Percentiles rank a stretch among this genome's conserved stretches.
phyloP scores from a whole-genome alignment of 1,140 invertebrate genomes.

The Zaprionus gabonicus region DNA sequence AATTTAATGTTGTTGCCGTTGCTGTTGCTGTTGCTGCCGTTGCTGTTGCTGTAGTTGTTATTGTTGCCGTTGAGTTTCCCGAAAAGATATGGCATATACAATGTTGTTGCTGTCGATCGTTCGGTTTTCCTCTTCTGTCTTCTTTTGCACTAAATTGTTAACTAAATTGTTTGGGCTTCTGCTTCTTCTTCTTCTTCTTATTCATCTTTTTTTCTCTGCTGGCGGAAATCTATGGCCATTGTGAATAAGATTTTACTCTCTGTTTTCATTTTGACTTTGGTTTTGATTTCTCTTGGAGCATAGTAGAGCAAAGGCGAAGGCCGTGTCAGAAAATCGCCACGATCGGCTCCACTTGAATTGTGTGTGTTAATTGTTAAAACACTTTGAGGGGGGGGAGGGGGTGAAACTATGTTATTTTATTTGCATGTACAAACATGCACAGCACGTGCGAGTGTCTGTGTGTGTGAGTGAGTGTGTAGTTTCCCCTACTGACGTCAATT shows the following conservation, averaged over 20 bases:
- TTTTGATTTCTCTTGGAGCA: background rate
- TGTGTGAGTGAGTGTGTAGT: constrained; percentile 4
- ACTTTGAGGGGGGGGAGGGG: background rate
- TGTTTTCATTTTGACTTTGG: constrained; percentile 7
- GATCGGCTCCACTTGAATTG: constrained; percentile 46
- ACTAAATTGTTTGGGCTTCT: constrained; percentile 26
- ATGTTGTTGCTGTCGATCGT: constrained; percentile 1
- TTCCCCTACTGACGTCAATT: constrained; percentile 46
- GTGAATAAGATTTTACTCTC: constrained; percentile 8
- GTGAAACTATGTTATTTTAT: constrained; percentile 44
- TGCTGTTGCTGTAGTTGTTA: no score
- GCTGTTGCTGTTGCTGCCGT: background rate
- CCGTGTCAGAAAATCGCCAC: constrained; percentile 14
- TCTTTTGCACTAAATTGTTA: constrained; percentile 35
- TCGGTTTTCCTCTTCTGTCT: constrained; percentile 7
- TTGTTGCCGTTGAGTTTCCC: constrained; percentile 7
- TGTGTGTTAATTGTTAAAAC: constrained; percentile 56
- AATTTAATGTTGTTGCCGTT: constrained; percentile 3
- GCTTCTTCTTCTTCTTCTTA: constrained; percentile 9
- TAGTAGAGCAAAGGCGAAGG: constrained; percentile 33
- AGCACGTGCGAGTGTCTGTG: constrained; percentile 5
- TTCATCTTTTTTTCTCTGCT: background rate
- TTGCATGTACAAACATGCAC: constrained; percentile 20
- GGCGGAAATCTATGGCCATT: constrained; percentile 39
- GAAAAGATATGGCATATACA: constrained; percentile 18